Conservation (phyloP, 2,113 vertebrate genomes). For the Phalacrocorax aristotelis region DNA sequence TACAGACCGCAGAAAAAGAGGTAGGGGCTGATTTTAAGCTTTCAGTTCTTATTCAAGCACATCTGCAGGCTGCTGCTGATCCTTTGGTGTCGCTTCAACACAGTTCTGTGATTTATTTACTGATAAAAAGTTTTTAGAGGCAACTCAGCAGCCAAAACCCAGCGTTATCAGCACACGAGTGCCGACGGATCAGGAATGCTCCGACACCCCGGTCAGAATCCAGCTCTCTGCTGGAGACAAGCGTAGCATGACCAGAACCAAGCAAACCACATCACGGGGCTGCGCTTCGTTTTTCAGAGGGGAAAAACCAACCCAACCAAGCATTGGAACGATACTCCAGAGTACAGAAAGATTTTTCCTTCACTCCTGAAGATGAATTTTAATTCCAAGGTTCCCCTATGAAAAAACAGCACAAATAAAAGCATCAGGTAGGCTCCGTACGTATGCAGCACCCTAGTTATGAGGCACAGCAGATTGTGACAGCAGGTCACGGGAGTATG, state of each 20-base stretch:
- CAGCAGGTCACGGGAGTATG: accelerated
- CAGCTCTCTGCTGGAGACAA: not conserved
- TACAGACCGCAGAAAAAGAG: not conserved
- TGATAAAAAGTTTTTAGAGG: not conserved
- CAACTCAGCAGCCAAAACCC: not conserved
- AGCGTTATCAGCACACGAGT: not conserved
- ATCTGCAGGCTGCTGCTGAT: not conserved
- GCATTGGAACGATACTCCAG: not conserved
- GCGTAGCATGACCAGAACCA: accelerated
- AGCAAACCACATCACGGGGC: not conserved
- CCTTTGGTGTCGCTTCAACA: not conserved
- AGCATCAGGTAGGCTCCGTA: not conserved
- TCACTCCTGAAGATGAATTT: not conserved
- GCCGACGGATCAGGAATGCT: accelerated
- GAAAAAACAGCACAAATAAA: not conserved
- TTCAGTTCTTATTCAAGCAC: not conserved
- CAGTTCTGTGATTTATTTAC: not conserved
- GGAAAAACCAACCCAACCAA: not conserved
- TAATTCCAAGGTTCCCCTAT: not conserved
- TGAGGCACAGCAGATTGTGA: accelerated
- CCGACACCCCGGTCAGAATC: not conserved
- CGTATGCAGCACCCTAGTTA: accelerated
- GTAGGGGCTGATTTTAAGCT: not conserved
- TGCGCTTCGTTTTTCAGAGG: not conserved
- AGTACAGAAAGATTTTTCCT: not conserved